Conservation (phyloP, 1,140 invertebrate species). For the Rhyzopertha dominica region DNA sequence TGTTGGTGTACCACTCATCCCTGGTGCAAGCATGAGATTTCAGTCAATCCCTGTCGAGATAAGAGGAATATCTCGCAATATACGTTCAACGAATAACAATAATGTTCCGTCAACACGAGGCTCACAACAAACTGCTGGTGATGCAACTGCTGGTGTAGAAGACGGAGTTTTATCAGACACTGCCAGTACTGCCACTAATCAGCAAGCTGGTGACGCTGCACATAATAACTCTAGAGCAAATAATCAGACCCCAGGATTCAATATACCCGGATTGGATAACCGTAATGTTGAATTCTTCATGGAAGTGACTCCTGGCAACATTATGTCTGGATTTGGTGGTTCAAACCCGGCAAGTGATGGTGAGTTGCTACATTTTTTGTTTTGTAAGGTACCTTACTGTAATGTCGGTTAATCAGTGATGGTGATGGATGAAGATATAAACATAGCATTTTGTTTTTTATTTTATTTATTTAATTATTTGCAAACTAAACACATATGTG, state of each 20-base stretch:
- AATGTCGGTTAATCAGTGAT: no score
- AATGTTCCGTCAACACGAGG: no score
- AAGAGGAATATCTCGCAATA: no score
- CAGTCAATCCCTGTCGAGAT: constrained; percentile 37
- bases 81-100: no score
- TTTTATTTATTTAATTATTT: no score
- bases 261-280: constrained; percentile 29
- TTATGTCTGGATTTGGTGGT: constrained; percentile 41
- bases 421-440: no score
- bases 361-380: constrained; percentile 39
- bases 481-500: no score
- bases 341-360: constrained; percentile 32
- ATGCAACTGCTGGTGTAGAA: background rate
- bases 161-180: background rate
- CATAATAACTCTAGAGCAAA: background rate
- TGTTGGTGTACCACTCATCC: constrained; percentile 16
- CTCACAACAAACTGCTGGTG: background rate
- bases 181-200: background rate
- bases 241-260: constrained; percentile 11
- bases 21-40: constrained; percentile 27
- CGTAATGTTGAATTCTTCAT: constrained; percentile 60
- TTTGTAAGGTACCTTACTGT: constrained; percentile 41
- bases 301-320: constrained; percentile 61
- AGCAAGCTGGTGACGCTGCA: constrained; percentile 1
- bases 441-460: no score